Conservation (phyloP, 2,113 vertebrate genomes). For the Centropristis striata region DNA sequence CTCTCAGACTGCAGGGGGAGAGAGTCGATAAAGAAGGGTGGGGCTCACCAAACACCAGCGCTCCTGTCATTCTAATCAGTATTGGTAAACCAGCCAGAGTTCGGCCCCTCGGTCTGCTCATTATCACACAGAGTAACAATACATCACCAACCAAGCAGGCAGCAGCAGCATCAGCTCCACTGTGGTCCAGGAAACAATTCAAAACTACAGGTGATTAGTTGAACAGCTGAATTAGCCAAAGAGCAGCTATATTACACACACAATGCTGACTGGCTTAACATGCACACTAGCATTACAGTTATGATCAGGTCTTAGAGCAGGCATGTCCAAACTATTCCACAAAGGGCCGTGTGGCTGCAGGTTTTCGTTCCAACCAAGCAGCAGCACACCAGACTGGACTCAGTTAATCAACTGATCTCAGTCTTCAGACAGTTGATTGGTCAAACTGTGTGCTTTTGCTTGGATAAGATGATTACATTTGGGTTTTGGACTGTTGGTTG, state of each 20-base stretch:
- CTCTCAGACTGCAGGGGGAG: conserved; percentile 63
- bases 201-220: not conserved
- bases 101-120: conserved; percentile 18
- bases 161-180: not conserved
- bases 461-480: too few relatives aligned
- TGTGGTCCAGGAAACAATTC: not conserved
- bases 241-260: not conserved
- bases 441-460: too few relatives aligned
- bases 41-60: conserved; percentile 55
- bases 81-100: conserved; percentile 26
- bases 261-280: not conserved
- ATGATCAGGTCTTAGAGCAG: not conserved
- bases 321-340: too few relatives aligned
- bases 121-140: conserved; percentile 27
- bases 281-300: not conserved
- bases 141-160: not conserved
- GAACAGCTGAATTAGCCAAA: not conserved
- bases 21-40: conserved; percentile 67
- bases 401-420: too few relatives aligned
- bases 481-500: too few relatives aligned
- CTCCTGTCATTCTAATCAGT: conserved; percentile 39
- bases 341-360: too few relatives aligned
- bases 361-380: too few relatives aligned
- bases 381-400: too few relatives aligned
- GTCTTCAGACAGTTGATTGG: too few relatives aligned